Conservation (phyloP, 2,888 invertebrate genomes). For the Drosophila leonis region DNA sequence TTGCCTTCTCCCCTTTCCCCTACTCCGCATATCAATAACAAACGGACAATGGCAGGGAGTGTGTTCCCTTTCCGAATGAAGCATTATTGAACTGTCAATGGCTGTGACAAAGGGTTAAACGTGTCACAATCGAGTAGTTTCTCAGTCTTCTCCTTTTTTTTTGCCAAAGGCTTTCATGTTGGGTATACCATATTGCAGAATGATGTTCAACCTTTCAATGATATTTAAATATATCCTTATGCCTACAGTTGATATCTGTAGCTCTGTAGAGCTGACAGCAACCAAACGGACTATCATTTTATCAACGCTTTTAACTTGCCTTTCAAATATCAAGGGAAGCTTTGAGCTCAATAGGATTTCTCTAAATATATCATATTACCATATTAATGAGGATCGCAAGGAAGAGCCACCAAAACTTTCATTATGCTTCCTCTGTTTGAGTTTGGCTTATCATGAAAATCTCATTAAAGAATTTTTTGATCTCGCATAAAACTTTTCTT, state of each 20-base stretch:
- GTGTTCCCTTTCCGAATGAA: conserved; percentile 60
- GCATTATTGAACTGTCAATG: conserved; percentile 82
- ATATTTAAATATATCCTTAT: conserved; percentile 4
- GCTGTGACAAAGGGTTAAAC: conserved; percentile 80
- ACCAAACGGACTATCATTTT: neutral
- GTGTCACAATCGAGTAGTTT: conserved; percentile 68
- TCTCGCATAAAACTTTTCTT: neutral
- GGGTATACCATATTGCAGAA: conserved; percentile 23
- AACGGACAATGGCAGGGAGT: conserved; percentile 12
- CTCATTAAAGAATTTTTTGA: neutral
- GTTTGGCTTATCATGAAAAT: neutral
- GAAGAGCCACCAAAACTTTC: neutral
- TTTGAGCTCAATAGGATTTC: neutral
- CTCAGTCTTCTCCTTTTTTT: conserved; percentile 35
- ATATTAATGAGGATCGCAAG: neutral
- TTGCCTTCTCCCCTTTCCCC: neutral
- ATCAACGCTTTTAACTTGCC: neutral
- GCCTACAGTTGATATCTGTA: neutral
- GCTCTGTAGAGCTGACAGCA: neutral
- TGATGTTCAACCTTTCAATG: conserved; percentile 2
- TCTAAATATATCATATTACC: neutral
- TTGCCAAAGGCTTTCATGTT: conserved; percentile 23
- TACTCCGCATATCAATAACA: conserved; percentile 6
- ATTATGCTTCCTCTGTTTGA: neutral
- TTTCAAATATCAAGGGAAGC: neutral